phyloP scores from a whole-genome alignment of 1,140 invertebrate genomes.

The Penaeus japonicus region DNA sequence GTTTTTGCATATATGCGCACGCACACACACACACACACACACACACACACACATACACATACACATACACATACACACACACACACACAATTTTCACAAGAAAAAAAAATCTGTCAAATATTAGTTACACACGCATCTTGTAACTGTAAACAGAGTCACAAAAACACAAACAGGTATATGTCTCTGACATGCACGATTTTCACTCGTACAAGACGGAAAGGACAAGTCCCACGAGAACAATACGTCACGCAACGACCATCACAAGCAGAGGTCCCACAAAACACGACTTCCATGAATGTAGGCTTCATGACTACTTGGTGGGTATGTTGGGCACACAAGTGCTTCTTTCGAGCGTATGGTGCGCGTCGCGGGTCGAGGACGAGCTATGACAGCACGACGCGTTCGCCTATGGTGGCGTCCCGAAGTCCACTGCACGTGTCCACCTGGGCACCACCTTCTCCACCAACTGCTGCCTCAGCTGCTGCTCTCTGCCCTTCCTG shows the following conservation, averaged over 20 bases:
- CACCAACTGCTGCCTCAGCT: not conserved
- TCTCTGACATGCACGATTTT: no score
- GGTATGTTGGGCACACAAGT: not conserved
- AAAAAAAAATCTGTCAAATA: not conserved
- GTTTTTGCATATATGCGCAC: not conserved
- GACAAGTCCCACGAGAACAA: no score
- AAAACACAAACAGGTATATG: no score
- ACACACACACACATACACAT: not conserved
- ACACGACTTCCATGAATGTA: no score
- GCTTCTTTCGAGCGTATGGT: not conserved
- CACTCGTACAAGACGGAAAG: no score
- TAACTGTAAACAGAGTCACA: not conserved
- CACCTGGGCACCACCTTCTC: not conserved
- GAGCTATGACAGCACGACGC: not conserved
- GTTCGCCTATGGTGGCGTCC: not conserved
- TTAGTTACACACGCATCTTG: not conserved
- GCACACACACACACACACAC: not conserved
- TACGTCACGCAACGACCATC: no score
- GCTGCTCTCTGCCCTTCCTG: constrained; percentile 6
- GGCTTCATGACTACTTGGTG: no score
- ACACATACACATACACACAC: not conserved
- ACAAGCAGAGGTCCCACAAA: no score
- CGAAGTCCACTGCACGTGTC: constrained; percentile 18
- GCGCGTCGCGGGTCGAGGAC: not conserved
- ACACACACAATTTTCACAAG: not conserved